Base-by-base conservation (phyloP, 2,797 vertebrate genomes). In the Mycteria americana region DNA sequence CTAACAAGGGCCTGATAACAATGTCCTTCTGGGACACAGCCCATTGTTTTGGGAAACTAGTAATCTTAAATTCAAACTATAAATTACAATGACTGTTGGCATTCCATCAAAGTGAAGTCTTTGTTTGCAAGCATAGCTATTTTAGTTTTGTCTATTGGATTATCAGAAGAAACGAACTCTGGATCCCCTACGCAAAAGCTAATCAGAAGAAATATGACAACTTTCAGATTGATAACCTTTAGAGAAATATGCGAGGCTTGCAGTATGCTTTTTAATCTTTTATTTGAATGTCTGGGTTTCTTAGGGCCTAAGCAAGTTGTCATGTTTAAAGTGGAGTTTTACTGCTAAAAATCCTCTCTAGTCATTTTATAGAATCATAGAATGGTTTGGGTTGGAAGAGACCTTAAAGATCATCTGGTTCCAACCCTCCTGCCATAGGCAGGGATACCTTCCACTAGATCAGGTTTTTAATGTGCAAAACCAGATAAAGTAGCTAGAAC, bases 41-140 rank as follows among this genome's bases (percentile, higher is more conserved):
- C 59, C 46, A 63, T 93, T 96, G 87, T 95, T 94, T 96, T 88
- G 64, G 53, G 73, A 95, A 95, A 88, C 68, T 27, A 80, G 89
- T 37, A 96, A 96, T 95, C 92, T 85, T 78, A 81, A 91, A 83
- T 77, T 85, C 65, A 89, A 93, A 54, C 89, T 95, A 69, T 57
- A 89, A 96, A 93, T 97, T 94, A 92, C 75, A 88, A 28, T 81
- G 79, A 85, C 79, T 84, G 13, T 56, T 97, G 95, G 91, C 94
- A 86, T 94, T 83, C 63, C 76, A 95, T 94, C 82, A 94, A 88
- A 97, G 87, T 21, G 19, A 92, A 93, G 39, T 33, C 75, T 89
- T 79, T 83, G 75, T 82, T 79, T 89, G 39, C 72, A 91, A 73
- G 65, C 82, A 69, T 14, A 88, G 54, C 75, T 91, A 60, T 79